These are phyloP conservation scores for Charadrius vociferus DNA, from an alignment of 2,113 vertebrate genomes.

Conservation along the genomic window DNA sequence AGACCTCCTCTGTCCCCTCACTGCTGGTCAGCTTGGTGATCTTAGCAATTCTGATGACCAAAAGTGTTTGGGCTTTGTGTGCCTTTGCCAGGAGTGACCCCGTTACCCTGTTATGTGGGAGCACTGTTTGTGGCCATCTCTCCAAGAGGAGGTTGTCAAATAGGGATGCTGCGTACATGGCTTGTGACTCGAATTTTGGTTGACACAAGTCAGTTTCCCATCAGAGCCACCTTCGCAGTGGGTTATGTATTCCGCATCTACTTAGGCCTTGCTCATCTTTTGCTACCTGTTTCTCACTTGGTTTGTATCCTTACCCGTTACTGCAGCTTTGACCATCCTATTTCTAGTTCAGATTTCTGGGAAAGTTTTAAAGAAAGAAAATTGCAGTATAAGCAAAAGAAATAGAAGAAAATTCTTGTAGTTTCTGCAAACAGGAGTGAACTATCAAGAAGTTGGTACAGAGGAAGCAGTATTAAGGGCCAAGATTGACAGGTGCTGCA, in stretches of 20 bases:
- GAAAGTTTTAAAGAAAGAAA: not conserved
- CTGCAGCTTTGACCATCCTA: not conserved
- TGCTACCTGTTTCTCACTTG: not conserved
- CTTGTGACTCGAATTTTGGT: not conserved
- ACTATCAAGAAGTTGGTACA: not conserved
- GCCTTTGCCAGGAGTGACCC: not conserved
- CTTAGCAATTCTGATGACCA: not conserved
- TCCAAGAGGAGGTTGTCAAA: not conserved
- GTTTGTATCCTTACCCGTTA: not conserved
- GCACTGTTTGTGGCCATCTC: not conserved
- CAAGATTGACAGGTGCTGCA: not conserved
- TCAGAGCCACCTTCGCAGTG: not conserved
- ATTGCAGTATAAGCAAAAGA: not conserved
- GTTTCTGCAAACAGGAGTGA: not conserved
- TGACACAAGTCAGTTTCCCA: not conserved
- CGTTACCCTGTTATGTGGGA: fast-evolving
- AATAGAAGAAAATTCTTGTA: not conserved
- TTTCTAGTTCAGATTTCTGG: not conserved
- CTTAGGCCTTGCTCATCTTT: not conserved
- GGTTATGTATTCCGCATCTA: not conserved
- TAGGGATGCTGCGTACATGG: fast-evolving
- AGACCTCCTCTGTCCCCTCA: not conserved
- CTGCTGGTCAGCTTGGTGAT: not conserved
- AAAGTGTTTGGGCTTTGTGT: not conserved
- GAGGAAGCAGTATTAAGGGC: not conserved